phyloP scores from a whole-genome alignment of 1,140 invertebrate genomes.

The Euglossa dilemma region DNA sequence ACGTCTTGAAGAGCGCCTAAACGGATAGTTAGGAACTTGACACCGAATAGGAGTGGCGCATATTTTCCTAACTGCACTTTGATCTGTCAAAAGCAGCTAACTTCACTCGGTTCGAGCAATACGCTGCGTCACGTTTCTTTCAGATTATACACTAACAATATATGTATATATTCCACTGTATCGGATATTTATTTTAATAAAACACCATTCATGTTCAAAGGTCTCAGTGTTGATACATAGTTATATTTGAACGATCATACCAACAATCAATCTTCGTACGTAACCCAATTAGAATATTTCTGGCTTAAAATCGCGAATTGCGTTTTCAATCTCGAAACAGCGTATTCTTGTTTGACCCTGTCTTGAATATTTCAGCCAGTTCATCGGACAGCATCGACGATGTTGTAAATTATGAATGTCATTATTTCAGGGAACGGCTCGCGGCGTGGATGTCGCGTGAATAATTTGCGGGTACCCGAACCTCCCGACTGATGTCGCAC shows the following conservation, averaged over 20 bases:
- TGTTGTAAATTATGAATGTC: conserved; percentile 35
- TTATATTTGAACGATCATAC: no score
- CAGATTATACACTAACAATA: no score
- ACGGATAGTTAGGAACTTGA: background rate
- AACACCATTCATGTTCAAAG: no score
- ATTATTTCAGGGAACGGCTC: conserved; percentile 11
- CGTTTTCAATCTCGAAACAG: background rate
- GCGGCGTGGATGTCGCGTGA: background rate
- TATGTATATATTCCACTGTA: no score
- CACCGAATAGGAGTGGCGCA: background rate
- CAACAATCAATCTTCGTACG: no score
- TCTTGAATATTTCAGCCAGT: conserved; percentile 15
- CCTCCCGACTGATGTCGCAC: background rate
- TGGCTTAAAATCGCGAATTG: background rate
- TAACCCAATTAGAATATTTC: no score
- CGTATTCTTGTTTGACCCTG: background rate
- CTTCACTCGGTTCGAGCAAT: no score
- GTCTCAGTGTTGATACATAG: no score
- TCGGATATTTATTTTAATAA: no score
- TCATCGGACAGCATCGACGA: background rate
- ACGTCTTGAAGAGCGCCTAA: background rate
- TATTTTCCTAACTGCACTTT: no score
- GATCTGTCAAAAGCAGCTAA: no score
- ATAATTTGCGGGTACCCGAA: conserved; percentile 24
- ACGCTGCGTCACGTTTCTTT: no score